A percentile compares a stretch with the other conserved stretches of the same genome.
Evolutionary conservation across 2,113 vertebrate genomes (phyloP).

Genomic region (Aldabrachelys gigantea): DNA sequence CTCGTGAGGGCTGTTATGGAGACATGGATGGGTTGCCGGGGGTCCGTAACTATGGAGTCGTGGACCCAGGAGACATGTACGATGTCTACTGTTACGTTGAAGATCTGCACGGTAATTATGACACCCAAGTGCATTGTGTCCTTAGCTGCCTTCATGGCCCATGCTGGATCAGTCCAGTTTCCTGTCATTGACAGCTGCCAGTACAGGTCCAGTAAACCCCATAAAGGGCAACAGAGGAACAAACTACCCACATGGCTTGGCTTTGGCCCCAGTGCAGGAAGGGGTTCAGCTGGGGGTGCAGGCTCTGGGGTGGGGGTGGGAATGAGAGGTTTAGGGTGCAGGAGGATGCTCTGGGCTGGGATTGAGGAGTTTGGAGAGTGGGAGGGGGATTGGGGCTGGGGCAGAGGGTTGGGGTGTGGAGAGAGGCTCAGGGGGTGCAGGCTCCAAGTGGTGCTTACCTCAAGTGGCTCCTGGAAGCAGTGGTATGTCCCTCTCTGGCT

Average conservation of each 20-base stretch:
- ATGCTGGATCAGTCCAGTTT: background rate
- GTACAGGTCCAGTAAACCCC: background rate
- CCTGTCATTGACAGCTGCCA: background rate
- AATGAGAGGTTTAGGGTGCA: too few relatives aligned
- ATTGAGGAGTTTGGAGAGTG: too few relatives aligned
- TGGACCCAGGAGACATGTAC: conserved; percentile 87
- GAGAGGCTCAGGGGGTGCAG: too few relatives aligned
- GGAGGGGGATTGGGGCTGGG: too few relatives aligned
- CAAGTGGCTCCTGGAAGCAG: too few relatives aligned
- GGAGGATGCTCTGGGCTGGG: too few relatives aligned
- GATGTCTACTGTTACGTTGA: conserved; percentile 95
- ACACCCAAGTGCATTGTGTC: background rate
- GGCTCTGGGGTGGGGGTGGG: too few relatives aligned
- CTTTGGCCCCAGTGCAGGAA: accelerated
- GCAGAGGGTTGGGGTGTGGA: too few relatives aligned
- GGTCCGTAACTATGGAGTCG: conserved; percentile 89
- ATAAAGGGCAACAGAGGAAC: background rate
- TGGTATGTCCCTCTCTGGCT: too few relatives aligned
- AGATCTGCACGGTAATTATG: conserved; percentile 84
- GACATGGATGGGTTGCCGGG: conserved; percentile 92
- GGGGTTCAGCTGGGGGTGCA: too few relatives aligned
- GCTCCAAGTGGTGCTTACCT: too few relatives aligned
- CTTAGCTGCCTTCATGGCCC: background rate
- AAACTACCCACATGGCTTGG: accelerated
- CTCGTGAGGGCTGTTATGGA: conserved; percentile 91